Base-by-base conservation (phyloP, 2,113 vertebrate species). In the Silurus glanis region DNA sequence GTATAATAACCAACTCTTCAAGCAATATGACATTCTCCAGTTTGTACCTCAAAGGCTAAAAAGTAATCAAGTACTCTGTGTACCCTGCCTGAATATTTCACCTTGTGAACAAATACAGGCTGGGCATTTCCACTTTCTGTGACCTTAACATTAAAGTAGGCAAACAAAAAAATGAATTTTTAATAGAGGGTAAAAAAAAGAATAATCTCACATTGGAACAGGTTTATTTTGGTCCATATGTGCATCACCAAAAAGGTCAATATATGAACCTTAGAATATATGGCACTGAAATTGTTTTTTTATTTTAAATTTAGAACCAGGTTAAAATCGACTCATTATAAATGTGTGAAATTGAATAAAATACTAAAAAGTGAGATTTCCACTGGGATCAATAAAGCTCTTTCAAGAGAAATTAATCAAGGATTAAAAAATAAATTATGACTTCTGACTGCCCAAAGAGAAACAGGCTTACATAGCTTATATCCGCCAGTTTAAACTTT, bases 121-220 rank as follows among this genome's bases (percentile, higher is more conserved):
- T 75, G 10, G 10, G 72, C 6, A 45, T 72, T 72, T 83, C 67
- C 19, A 45, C 53, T n/a, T 83, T 37, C 53, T 47, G 9, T 75
- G 72, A 75, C 45, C 71, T 74, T 56, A 69, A 55, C 64, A 89
- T 69, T 71, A 37, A 37, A 37, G 37, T 37, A 37, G 2, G 37
- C 5, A 71, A 66, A 2, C n/a, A 71, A 6, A 45, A 6, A 37
- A 69, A 14, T 9, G 9, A 10, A 10, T 5, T 66, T 28, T 66
- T 2, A 2, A 37, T 37, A 37, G 2, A 37, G 37, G 37, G 37
- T 37, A 23, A 81, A 84, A n/a, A 21, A 58, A n/a, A n/a, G 59
- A 72, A 64, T 85, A 69, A 83, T n/a, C 59, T 85, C 56, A 62
- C 28, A 47, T 66, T 19, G 28, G 23, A 58, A 58, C 17, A 69